Evolutionary conservation across 2,797 vertebrate species (phyloP), one percentile per base, ranked within the genome.

Genomic region (Syndactyla subalaris): DNA sequence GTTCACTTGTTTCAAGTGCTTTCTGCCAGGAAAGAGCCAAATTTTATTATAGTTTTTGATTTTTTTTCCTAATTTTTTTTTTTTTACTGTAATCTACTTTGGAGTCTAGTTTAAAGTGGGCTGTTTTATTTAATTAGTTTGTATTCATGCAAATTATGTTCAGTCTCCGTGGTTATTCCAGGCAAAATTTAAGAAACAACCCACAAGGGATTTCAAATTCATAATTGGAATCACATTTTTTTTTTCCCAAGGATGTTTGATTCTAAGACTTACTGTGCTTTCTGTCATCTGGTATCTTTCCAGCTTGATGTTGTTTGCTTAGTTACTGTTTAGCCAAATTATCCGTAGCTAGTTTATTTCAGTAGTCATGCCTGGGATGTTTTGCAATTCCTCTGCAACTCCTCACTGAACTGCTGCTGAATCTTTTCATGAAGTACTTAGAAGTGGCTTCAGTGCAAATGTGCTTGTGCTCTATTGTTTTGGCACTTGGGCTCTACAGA

Each of bases 321-420:
- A 68, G 58, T 77, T 93, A 78, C 89, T 86, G 78, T 85, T 86
- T 85, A 91, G 62, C 66, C 88, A 70, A 84, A 66, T 89, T 84
- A 66, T 30, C 36, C 43, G 34, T 81, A 61, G 54, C 70, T 89
- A 80, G 41, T 46, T 93, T 93, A 70, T 88, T 94, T 85, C 93
- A 62, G 20, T 58, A 92, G 65, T 84, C 39, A 26, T 46, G 43
- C 49, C 57, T 62, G 34, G 7, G 61, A 68, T 74, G 26, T 80
- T 78, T 72, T 80, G 38, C 52, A 65, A 86, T 85, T 73, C 49
- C 62, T 84, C 70, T 92, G 68, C 68, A 77, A 39, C 41, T 89
- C 48, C 45, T 81, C 34, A 10, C 41, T 73, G 66, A 76, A 66
- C 46, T 88, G 32, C 46, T 10, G 17, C 81, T 70, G 7, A 79